Evolutionary conservation across 2,113 vertebrate genomes (phyloP).

Genomic region (Cyanistes caeruleus): DNA sequence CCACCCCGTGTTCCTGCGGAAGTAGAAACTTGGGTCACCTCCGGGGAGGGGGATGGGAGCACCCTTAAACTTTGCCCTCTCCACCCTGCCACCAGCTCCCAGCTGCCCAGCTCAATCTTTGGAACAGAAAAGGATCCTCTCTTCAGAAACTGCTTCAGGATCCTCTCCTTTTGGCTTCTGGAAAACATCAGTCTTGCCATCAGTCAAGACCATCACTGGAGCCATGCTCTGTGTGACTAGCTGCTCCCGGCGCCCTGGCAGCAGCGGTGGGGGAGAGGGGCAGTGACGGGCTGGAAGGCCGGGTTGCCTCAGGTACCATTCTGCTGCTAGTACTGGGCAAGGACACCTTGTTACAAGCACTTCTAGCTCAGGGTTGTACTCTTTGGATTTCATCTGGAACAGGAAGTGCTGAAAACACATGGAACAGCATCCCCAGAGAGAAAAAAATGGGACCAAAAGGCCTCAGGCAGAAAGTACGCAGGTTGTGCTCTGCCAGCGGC

Average conservation of each 20-base stretch:
- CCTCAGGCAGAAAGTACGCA: slow-evolving; percentile 19
- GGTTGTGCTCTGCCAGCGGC: neutral
- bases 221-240: rapidly evolving
- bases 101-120: slow-evolving; percentile 21
- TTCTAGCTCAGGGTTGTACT: slow-evolving; percentile 74
- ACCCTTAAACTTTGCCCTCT: neutral
- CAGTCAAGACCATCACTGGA: neutral
- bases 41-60: neutral
- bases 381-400: slow-evolving; percentile 78
- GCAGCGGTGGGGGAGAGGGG: neutral
- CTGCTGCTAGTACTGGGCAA: slow-evolving; percentile 34
- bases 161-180: slow-evolving; percentile 68
- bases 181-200: neutral
- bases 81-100: neutral
- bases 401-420: slow-evolving; percentile 71
- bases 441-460: slow-evolving; percentile 8
- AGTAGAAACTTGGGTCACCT: neutral
- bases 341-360: slow-evolving; percentile 70
- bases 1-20: neutral
- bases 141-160: slow-evolving; percentile 35
- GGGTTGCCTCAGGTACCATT: rapidly evolving
- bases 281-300: neutral
- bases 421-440: slow-evolving; percentile 55
- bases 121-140: slow-evolving; percentile 49
- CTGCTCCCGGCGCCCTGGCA: neutral